Evolutionary conservation across 64 coral and sea anemone genomes (phyloP).

Genomic region (Porites australiensis): DNA sequence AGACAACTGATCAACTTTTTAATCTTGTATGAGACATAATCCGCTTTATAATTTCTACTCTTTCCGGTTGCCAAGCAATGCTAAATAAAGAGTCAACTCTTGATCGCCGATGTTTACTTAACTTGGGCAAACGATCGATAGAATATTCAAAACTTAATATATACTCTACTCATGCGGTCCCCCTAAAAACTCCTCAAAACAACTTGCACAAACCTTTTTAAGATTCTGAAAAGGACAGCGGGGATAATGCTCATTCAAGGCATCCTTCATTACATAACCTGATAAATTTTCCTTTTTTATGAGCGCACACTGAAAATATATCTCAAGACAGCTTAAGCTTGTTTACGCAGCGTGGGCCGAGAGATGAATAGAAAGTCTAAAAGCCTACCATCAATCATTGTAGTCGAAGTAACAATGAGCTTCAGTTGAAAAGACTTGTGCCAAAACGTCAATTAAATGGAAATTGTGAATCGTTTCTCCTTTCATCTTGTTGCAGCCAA

Average conservation of each 20-base stretch:
- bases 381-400: background rate
- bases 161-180: background rate
- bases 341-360: background rate
- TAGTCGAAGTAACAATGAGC: background rate
- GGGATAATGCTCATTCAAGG: background rate
- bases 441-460: conserved; percentile 5
- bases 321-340: background rate
- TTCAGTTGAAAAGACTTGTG: background rate
- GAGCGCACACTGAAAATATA: background rate
- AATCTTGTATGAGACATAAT: background rate
- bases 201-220: background rate
- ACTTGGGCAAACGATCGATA: background rate
- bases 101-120: conserved; percentile 35
- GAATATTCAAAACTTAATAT: background rate
- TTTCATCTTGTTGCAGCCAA: conserved; percentile 11
- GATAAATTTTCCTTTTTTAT: background rate
- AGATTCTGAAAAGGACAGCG: too few relatives aligned
- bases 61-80: conserved; percentile 1
- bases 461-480: conserved; percentile 11
- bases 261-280: background rate
- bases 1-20: background rate
- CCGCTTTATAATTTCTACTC: too few relatives aligned
- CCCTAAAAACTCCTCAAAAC: background rate
- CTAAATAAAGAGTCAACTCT: conserved; percentile 9
- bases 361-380: background rate